These are phyloP conservation scores for Alcedo quadribrachys DNA, from an alignment of 2,797 vertebrate genomes.

Conservation along the genomic window DNA sequence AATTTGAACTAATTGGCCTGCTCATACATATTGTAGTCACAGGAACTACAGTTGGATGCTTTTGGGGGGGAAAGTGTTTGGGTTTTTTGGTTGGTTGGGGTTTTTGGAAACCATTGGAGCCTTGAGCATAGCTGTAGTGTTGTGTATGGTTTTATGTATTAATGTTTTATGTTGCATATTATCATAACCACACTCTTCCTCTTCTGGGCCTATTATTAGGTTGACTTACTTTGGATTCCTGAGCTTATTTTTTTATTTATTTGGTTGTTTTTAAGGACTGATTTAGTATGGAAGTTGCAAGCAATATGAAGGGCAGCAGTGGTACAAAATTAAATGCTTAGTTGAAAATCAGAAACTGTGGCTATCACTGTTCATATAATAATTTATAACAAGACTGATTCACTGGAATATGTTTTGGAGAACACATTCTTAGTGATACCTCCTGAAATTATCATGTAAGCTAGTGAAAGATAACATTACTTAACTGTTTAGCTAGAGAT, in stretches of 20 bases:
- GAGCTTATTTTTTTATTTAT: background rate
- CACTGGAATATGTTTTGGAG: background rate
- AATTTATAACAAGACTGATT: background rate
- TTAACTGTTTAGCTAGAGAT: background rate
- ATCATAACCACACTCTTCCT: background rate
- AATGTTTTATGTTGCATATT: conserved; percentile 35
- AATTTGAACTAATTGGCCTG: background rate
- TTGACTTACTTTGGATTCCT: background rate
- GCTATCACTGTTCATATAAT: background rate
- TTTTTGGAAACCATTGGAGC: background rate
- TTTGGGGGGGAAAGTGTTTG: too few species aligned
- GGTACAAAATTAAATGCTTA: background rate
- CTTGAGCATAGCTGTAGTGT: background rate
- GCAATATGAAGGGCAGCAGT: background rate
- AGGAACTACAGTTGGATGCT: background rate
- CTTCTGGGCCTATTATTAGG: background rate
- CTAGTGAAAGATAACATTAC: background rate
- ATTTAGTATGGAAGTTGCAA: background rate
- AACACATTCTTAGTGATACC: background rate
- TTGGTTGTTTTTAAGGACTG: background rate
- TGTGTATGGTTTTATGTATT: conserved; percentile 21
- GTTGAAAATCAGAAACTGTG: background rate
- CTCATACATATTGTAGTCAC: background rate
- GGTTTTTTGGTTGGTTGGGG: background rate
- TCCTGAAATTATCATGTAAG: background rate